Base-by-base conservation (phyloP, 2,113 vertebrate genomes). In the Andinoacara biseriatus region DNA sequence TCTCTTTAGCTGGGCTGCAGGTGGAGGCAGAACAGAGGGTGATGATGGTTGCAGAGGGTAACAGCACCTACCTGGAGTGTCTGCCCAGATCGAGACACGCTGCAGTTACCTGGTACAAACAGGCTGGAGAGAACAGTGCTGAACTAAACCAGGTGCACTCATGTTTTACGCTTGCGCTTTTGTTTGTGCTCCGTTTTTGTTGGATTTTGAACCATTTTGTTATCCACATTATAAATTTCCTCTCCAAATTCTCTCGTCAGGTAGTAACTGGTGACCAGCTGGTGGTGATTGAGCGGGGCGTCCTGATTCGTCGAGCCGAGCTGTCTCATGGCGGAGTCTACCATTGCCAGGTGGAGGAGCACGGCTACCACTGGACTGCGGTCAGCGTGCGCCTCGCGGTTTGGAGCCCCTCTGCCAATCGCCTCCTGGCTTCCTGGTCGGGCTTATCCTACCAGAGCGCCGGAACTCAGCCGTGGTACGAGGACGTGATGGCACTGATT, bases 31-130 rank as follows among this genome's bases (percentile, higher is more conserved):
- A 96, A 84, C 93, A 96, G 76, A 95, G 94, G 90, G 87, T 91
- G 61, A 95, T 96, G 91, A 93, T 96, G 92, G 96, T 96, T 72
- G 95, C 95, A 0, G 94, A 95, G 80, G 96, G 96, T 14, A 96
- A 96, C 94, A 96, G 95, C 94, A 96, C 96, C 14, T 96, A 95
- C 82, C 90, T 96, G 85, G 96, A 96, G 86, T 96, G 96, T 86
- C 90, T 96, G n/a, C 95, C 96, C 24, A 93, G 95, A 78, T 96
- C 96, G 74, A 94, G 94, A 76, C 96, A 96, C 22, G 96, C 96
- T 43, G 93, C 91, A 1, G 89, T 96, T 29, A 96, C 94, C 77
- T 96, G 96, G 96, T 95, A 95, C 89, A 95, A 95, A 86, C 94
- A 96, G 83, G 92, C 90, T 1, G 95, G 92, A 85, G 95, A 96